Evolutionary conservation across 2,888 invertebrate species (phyloP).

Genomic region (Petrophora chlorosata): DNA sequence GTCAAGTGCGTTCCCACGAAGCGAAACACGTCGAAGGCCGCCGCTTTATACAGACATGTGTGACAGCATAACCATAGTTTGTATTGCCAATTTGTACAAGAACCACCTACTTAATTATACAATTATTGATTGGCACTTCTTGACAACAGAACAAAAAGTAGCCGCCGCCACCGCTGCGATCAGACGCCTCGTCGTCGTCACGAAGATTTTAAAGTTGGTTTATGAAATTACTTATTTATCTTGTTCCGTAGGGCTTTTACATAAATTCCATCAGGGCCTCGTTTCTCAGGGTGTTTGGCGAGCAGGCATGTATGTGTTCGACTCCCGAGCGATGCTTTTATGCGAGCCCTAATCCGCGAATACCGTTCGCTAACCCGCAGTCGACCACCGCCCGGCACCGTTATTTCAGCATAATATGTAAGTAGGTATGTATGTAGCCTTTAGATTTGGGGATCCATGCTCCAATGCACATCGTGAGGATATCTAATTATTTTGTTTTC

Average conservation of each 20-base stretch:
- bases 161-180: slow-evolving; percentile 37
- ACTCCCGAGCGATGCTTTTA: slow-evolving; percentile 37
- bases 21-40: slow-evolving; percentile 53
- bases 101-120: slow-evolving; percentile 59
- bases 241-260: slow-evolving; percentile 30
- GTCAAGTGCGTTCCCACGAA: slow-evolving; percentile 63
- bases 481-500: too few species aligned
- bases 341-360: slow-evolving; percentile 44
- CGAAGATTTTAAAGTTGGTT: slow-evolving; percentile 31
- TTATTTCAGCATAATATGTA: slow-evolving; percentile 44
- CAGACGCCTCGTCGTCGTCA: slow-evolving; percentile 15
- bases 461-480: too few species aligned
- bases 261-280: slow-evolving; percentile 47
- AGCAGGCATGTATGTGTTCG: neutral
- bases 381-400: slow-evolving; percentile 52
- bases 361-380: slow-evolving; percentile 51
- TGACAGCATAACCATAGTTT: slow-evolving; percentile 47
- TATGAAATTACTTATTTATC: slow-evolving; percentile 55
- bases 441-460: neutral
- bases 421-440: slow-evolving; percentile 2
- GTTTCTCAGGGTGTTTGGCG: too few species aligned
- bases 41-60: slow-evolving; percentile 49
- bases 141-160: slow-evolving; percentile 51
- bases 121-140: slow-evolving; percentile 63
- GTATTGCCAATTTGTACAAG: slow-evolving; percentile 57